Evolutionary conservation across 37 sponge, comb jelly and placozoan genomes (phyloP).

Genomic region (Beroe forskalii): DNA sequence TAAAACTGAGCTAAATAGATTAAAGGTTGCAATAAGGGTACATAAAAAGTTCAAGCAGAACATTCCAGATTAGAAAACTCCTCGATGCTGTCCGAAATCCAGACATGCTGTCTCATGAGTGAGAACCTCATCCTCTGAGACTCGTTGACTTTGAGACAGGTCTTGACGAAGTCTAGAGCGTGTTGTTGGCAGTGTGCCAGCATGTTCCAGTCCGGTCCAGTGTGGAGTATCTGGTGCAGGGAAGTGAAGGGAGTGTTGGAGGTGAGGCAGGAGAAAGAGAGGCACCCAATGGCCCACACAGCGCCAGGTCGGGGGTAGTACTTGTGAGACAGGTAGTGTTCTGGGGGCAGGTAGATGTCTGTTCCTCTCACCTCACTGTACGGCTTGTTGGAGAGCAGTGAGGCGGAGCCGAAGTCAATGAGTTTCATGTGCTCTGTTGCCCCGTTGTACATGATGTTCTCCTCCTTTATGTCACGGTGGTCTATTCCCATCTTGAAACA

Average conservation of each 20-base stretch:
- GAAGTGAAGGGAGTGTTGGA: slow-evolving; percentile 62
- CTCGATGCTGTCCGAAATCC: slow-evolving; percentile 23
- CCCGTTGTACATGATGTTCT: slow-evolving; percentile 63
- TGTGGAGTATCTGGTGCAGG: slow-evolving; percentile 4
- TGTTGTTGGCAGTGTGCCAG: background rate
- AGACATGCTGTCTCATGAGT: slow-evolving; percentile 41
- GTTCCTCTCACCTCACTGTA: background rate
- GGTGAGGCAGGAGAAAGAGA: slow-evolving; percentile 36
- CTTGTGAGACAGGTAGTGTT: slow-evolving; percentile 24
- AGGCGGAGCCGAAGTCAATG: slow-evolving; percentile 55
- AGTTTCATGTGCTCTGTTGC: slow-evolving; percentile 37
- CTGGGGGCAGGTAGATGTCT: slow-evolving; percentile 61
- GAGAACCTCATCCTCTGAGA: background rate
- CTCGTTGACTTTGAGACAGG: no score
- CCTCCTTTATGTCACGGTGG: slow-evolving; percentile 64
- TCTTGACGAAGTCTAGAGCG: no score
- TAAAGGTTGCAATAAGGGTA: no score
- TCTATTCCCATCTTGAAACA: slow-evolving; percentile 54
- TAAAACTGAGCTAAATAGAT: no score
- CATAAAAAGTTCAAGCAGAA: no score
- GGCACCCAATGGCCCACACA: slow-evolving; percentile 62
- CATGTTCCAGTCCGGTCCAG: slow-evolving; percentile 46
- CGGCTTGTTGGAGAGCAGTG: background rate
- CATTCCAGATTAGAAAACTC: slow-evolving; percentile 42
- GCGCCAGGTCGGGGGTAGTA: slow-evolving; percentile 47